Evolutionary conservation across 2,797 vertebrate genomes (phyloP).

Genomic region (Premnoplex brunnescens): DNA sequence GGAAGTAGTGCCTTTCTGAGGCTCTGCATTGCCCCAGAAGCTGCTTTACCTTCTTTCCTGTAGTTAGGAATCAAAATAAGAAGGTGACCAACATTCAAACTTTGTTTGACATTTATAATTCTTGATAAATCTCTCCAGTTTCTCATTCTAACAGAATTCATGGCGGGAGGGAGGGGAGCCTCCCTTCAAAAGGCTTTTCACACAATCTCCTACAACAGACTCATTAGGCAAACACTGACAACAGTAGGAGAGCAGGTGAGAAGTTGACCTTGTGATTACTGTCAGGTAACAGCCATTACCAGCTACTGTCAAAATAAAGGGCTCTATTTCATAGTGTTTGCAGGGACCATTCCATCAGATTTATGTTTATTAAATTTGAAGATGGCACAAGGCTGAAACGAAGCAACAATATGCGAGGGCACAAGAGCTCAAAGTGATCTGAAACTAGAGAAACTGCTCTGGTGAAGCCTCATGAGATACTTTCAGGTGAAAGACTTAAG

Average conservation of each 20-base stretch:
- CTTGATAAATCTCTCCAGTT: not conserved
- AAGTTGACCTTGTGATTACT: not conserved
- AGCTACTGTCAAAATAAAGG: not conserved
- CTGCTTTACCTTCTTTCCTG: not conserved
- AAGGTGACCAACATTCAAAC: not conserved
- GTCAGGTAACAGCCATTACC: not conserved
- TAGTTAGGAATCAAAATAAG: not conserved
- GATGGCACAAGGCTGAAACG: not conserved
- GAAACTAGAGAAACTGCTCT: not conserved
- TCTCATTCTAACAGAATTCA: not conserved
- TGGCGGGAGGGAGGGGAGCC: not conserved
- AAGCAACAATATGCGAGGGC: not conserved
- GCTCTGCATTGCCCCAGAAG: not conserved
- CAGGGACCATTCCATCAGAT: not conserved
- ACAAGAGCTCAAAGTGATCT: not conserved
- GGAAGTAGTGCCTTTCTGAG: not conserved
- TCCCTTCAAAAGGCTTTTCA: not conserved
- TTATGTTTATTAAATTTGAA: not conserved
- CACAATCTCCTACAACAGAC: not conserved
- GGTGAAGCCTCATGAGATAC: not conserved
- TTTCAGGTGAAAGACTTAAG: not conserved
- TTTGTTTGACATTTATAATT: not conserved
- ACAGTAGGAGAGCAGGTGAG: not conserved
- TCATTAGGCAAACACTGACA: not conserved
- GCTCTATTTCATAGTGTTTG: not conserved